Evolutionary conservation across 2,888 invertebrate genomes (phyloP), one percentile per base, ranked within the genome.

Genomic region (Bedellia somnulentella): DNA sequence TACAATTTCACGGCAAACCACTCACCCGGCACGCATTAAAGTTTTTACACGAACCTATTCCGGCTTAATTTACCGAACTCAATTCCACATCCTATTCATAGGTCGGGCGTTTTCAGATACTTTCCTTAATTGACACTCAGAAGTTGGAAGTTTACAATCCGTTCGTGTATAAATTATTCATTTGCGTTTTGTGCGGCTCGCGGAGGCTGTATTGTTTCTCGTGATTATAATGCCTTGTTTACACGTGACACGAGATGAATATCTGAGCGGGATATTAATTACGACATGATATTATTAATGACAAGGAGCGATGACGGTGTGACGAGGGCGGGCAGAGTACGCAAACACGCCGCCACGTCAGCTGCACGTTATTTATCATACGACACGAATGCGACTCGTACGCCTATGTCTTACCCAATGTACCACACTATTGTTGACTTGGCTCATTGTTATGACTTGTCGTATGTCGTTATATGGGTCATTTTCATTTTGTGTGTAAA

Each of bases 21-120:
- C 46, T 51, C 51, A 47, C 44, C 47, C 46, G 48, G 47, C 50
- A 59, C 57, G 51, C 57, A 61, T 66, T 66, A 51, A 66, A 66
- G 59, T 71, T 71, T 70, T 67, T 68, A 53, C 52, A n/a, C 44
- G 42, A 43, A 47, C 56, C 54, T 54, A 56, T 61, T 60, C 53
- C 51, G 50, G 55, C 57, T 57, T 63, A 60, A 68, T 68, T 66
- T 60, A 48, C 55, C 52, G 44, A 61, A 63, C 66, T 58, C 56
- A 57, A 63, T 62, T 60, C 50, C 53, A 46, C 49, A 55, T 58
- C 49, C 60, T 54, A 56, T 58, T 61, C 58, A 59, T 58, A 56
- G 48, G 48, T 50, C 45, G 52, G 56, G 55, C 46, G 53, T 54
- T 52, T 47, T 44, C 48, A 52, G 64, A 63, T 62, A 60, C 57